These are phyloP conservation scores for Lithobates pipiens DNA, from an alignment of 2,797 vertebrate species.

Conservation along the genomic window DNA sequence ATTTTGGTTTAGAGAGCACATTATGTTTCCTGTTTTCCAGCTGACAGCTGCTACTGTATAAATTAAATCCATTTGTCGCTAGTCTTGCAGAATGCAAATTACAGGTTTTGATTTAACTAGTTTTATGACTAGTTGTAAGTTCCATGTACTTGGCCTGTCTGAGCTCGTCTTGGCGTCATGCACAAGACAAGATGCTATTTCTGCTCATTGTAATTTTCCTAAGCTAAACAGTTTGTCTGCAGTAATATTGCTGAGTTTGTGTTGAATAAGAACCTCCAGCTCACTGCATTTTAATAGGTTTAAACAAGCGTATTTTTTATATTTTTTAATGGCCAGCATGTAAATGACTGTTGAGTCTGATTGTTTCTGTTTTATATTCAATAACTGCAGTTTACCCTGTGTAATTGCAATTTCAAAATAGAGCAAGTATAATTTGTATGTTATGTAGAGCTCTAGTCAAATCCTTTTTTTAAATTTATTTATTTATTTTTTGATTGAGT, in stretches of 20 bases:
- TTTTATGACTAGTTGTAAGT: slow-evolving; percentile 57
- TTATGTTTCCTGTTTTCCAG: slow-evolving; percentile 24
- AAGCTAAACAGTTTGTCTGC: slow-evolving; percentile 1
- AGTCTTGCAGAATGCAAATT: slow-evolving; percentile 67
- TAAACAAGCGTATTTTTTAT: neutral
- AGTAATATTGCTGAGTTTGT: neutral
- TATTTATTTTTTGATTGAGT: no score
- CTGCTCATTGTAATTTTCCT: slow-evolving; percentile 43
- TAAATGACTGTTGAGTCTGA: neutral
- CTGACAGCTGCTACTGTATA: slow-evolving; percentile 55
- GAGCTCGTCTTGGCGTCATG: slow-evolving; percentile 26
- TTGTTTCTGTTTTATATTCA: neutral
- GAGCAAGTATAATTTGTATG: neutral
- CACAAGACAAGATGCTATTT: slow-evolving; percentile 20
- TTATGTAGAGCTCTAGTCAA: neutral
- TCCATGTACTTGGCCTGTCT: slow-evolving; percentile 49
- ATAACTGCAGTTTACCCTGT: neutral
- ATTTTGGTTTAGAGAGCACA: slow-evolving; percentile 42
- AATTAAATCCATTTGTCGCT: slow-evolving; percentile 64
- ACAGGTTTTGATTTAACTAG: slow-evolving; percentile 62
- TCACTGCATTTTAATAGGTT: neutral
- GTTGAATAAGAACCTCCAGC: neutral
- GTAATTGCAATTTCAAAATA: neutral
- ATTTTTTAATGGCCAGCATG: neutral
- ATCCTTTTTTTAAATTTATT: neutral